Base-by-base conservation (phyloP, 1,140 invertebrate genomes). In the Drosophila funebris region DNA sequence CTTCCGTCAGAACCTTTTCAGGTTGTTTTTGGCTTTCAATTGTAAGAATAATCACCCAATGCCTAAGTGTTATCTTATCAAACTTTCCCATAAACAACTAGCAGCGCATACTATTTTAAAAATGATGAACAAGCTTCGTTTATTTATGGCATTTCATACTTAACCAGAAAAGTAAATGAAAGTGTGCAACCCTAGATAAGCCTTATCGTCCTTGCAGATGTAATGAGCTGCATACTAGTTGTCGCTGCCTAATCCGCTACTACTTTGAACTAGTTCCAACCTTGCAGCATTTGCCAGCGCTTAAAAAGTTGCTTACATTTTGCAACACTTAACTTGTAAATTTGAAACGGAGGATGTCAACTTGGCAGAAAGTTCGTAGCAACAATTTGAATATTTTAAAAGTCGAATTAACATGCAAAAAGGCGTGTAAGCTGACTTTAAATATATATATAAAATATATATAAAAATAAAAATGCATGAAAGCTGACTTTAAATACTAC, bases 171-270 rank as follows among this genome's bases (percentile, higher is more conserved):
- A 48, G 8, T 18, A 29, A 24, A 22, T 37, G 9, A 27, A 36
- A 36, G 13, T 50, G 22, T 37, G 43, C 18, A 61, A 8, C 52
- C 3, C 20, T 27, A 9, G 22, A 16, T 14, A 0, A 1, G 24
- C 2, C 11, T 60, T 20, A 18, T 29, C 43, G 11, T 18, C 16
- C 46, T 41, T 16, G 22, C 37, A 27, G 54, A 9, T 18, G 16
- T 58, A 58, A 58, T 58, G 24, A 58, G 54, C 54, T 44, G 53
- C 36, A 56, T 56, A 24, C 52, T 54, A 54, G 39, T 39, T 22
- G 33, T 9, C n/a, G 33, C 20, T 0, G 22, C 4, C 24, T 57
- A 43, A 57, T 44, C 54, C 13, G 37, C 24, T 58, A 39, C 39
- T 48, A 46, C 57, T 48, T 27, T 31, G 54, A 58, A 44, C 39